Base-by-base conservation (phyloP, 2,888 invertebrate genomes). In the Heterodera filipjevi region DNA sequence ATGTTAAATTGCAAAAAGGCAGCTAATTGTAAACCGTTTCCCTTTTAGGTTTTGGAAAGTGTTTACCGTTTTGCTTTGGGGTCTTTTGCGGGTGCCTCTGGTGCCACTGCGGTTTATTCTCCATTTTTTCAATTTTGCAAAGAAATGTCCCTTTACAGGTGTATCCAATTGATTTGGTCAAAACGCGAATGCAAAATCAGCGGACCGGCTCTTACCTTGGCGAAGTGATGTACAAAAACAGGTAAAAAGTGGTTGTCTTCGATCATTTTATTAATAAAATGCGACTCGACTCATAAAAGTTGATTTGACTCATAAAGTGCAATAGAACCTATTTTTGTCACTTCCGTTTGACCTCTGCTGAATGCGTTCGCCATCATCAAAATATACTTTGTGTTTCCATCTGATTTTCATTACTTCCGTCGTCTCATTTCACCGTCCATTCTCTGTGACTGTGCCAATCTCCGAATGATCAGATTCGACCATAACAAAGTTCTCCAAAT, bases 101-200 rank as follows among this genome's bases (percentile, higher is more conserved):
- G 99, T 82, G 99, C 98, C 0, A 96, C 97, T 53, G 95, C 97
- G 0, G 99, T 99, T 33, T 59, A 22, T 59, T 27, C 27, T 27
- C 27, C 2, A 5, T 10, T 59, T 59, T 59, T 59, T 10, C 0
- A 27, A 8, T 39, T 39, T 12, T 39, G 6, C 2, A 59, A 10
- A 2, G 27, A 59, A 59, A 27, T 39, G 72, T 72, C 22, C n/a
- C 27, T 59, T 59, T 27, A 10, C 59, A 59, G 59, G 59, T 59
- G 0, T 99, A 99, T 91, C 99, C 99, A 3, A 98, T 99, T 87
- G 99, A 99, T 92, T 78, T 89, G 89, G 99, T 99, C 5, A 99
- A 99, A 91, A 99, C 99, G 0, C 92, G 99, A 59, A 95, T 99
- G 95, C 99, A 99, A 91, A 99, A 99, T 91, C 99, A 99, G 90